A percentile compares a stretch with the other conserved stretches of the same genome.
phyloP scores from a whole-genome alignment of 2,888 invertebrate species.

The Chalcis sispes region DNA sequence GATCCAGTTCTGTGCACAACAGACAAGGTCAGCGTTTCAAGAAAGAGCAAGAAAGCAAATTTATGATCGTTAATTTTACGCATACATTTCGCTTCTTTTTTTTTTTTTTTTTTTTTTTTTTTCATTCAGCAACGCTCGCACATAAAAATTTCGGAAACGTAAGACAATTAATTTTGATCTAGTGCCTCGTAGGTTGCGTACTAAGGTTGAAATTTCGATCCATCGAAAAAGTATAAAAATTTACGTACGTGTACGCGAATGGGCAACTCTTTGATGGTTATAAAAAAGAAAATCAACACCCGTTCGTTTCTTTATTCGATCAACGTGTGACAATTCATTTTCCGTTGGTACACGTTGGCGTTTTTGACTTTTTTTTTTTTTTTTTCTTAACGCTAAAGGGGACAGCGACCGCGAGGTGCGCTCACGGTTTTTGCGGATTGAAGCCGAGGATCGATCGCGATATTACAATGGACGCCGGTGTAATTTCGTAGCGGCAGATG shows the following conservation, averaged over 20 bases:
- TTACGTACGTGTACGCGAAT: no score
- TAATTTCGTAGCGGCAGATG: slow-evolving; percentile 34
- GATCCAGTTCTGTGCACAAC: neutral
- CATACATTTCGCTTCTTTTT: slow-evolving; percentile 12
- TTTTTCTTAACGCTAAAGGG: no score
- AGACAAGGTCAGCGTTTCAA: no score
- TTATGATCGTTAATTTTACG: slow-evolving; percentile 23
- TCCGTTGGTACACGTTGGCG: slow-evolving; percentile 5
- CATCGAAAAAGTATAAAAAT: slow-evolving; percentile 2
- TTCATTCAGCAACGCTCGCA: neutral
- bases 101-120: no score
- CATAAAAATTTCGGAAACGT: neutral
- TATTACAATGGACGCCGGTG: slow-evolving; percentile 54
- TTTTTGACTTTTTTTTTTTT: neutral
- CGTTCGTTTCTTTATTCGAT: slow-evolving; percentile 17
- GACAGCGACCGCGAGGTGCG: no score
- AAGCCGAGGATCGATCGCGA: slow-evolving; percentile 7
- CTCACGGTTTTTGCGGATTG: slow-evolving; percentile 34
- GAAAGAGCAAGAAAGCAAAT: no score
- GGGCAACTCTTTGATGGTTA: neutral
- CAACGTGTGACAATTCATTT: slow-evolving; percentile 29
- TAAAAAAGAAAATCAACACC: slow-evolving; percentile 5
- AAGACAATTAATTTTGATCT: slow-evolving; percentile 44
- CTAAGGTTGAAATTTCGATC: neutral
- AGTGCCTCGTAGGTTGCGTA: neutral